phyloP scores from a whole-genome alignment of 2,797 vertebrate species.

The Emydoidea blandingii region DNA sequence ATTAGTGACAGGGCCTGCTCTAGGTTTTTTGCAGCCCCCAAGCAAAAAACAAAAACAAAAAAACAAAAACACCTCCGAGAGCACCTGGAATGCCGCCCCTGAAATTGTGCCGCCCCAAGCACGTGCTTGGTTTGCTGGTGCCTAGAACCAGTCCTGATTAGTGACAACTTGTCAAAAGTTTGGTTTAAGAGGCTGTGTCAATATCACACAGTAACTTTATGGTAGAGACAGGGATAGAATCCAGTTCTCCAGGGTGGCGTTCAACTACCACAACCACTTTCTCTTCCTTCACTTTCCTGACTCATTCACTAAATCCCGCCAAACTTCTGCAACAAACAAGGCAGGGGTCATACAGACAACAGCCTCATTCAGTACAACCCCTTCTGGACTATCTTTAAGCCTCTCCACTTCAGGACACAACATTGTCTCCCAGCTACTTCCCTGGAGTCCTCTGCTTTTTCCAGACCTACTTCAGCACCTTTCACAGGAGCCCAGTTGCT shows the following conservation, averaged over 20 bases:
- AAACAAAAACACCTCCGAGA: no score
- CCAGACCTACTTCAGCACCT: neutral
- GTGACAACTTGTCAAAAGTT: neutral
- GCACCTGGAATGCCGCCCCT: no score
- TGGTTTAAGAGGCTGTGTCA: neutral
- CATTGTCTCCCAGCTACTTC: neutral
- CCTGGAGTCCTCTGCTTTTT: neutral
- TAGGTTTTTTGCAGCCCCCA: no score
- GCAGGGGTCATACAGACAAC: neutral
- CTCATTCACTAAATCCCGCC: neutral
- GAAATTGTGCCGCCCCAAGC: no score
- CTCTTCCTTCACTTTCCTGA: neutral
- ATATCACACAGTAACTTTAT: neutral
- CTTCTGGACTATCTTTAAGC: neutral
- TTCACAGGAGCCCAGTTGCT: neutral
- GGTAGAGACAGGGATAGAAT: neutral
- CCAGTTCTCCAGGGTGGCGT: no score
- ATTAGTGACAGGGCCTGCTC: neutral
- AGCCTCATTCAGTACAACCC: neutral
- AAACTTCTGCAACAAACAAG: neutral
- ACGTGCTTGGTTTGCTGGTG: no score
- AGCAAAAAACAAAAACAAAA: no score
- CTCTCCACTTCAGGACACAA: neutral
- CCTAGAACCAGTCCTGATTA: neutral
- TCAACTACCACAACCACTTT: neutral